These are phyloP conservation scores for Tetropium fuscum DNA, from an alignment of 2,888 invertebrate genomes.

Conservation along the genomic window DNA sequence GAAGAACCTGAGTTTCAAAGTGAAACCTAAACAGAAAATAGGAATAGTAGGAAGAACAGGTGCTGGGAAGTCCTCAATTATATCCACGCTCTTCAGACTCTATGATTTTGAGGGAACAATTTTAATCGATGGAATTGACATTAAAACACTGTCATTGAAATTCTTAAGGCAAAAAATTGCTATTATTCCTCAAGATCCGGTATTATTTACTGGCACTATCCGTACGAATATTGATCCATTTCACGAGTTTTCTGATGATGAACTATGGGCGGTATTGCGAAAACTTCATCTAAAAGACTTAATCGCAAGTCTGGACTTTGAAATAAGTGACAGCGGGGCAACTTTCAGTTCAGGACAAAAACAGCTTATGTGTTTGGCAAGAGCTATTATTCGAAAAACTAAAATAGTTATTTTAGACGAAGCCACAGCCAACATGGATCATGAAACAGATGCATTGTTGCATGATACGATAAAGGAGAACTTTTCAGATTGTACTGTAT, in stretches of 20 bases:
- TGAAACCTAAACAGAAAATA: conserved; percentile 78
- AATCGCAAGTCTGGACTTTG: conserved; percentile 70
- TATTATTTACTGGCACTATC: conserved; percentile 87
- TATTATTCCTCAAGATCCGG: conserved; percentile 89
- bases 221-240: conserved; percentile 91
- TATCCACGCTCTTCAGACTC: conserved; percentile 83
- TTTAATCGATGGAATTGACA: conserved; percentile 82
- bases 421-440: conserved; percentile 70
- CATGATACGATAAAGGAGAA: conserved; percentile 68
- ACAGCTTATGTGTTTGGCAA: conserved; percentile 69
- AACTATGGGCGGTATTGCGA: conserved; percentile 85
- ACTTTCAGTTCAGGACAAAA: conserved; percentile 69
- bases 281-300: conserved; percentile 75
- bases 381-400: conserved; percentile 68
- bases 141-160: conserved; percentile 77
- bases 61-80: conserved; percentile 83
- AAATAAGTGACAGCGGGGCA: conserved; percentile 37
- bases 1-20: conserved; percentile 74
- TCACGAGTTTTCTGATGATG: conserved; percentile 78
- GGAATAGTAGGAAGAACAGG: conserved; percentile 89
- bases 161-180: conserved; percentile 80
- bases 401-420: conserved; percentile 69
- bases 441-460: conserved; percentile 66
- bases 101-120: conserved; percentile 82
- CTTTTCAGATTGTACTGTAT: conserved; percentile 68